Evolutionary conservation across 2,113 vertebrate species (phyloP).

Genomic region (Prinia subflava): DNA sequence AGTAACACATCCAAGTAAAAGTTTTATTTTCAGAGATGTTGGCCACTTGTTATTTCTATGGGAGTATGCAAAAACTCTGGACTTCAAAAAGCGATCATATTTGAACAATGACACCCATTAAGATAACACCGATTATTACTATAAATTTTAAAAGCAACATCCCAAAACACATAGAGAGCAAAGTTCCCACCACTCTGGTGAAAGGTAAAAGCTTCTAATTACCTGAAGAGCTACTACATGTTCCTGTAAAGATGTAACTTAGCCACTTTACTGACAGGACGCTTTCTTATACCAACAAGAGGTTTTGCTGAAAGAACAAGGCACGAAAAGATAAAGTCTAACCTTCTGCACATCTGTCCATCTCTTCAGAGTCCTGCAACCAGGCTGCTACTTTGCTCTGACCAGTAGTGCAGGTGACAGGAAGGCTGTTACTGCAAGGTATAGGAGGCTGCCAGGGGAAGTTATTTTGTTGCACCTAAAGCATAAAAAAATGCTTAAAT

Average conservation of each 20-base stretch:
- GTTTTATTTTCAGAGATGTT: neutral
- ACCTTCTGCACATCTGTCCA: slow-evolving; percentile 99
- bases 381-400: slow-evolving; percentile 96
- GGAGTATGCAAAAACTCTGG: neutral
- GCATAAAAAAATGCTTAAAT: slow-evolving; percentile 7
- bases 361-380: slow-evolving; percentile 96
- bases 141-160: neutral
- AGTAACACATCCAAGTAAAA: neutral
- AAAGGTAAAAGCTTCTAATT: neutral
- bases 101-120: neutral
- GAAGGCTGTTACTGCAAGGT: slow-evolving; percentile 85
- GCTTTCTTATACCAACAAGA: neutral
- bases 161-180: neutral
- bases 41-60: neutral
- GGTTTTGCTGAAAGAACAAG: neutral
- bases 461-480: slow-evolving; percentile 81
- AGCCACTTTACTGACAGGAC: neutral
- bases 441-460: slow-evolving; percentile 78
- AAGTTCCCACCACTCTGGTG: neutral
- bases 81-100: neutral
- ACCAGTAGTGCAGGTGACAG: slow-evolving; percentile 89
- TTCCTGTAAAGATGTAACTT: neutral
- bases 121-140: neutral
- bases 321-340: slow-evolving; percentile 16
- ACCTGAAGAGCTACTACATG: neutral